Evolutionary conservation across 2,113 vertebrate genomes (phyloP).

Genomic region (Thamnophis sirtalis): DNA sequence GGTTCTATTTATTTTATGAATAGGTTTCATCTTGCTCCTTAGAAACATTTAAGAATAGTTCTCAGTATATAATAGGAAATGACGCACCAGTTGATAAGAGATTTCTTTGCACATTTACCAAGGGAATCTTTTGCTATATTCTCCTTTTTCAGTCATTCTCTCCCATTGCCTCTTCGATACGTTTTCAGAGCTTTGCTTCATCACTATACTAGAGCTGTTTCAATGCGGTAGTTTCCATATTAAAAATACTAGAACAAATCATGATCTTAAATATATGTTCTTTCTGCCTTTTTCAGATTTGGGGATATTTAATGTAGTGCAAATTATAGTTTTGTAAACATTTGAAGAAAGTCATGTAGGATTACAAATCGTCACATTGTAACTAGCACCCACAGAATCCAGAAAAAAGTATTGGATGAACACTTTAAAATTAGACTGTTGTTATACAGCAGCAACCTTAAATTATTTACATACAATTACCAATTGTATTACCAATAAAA

Average conservation of each 20-base stretch:
- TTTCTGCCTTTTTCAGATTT: not conserved
- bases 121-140: not conserved
- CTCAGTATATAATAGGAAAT: not conserved
- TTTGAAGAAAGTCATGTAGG: not conserved
- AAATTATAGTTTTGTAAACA: not conserved
- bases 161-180: not conserved
- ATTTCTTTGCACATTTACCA: too few relatives aligned
- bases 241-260: not conserved
- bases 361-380: not conserved
- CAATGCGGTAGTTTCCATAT: not conserved
- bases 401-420: not conserved
- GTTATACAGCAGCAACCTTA: not conserved
- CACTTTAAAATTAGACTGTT: not conserved
- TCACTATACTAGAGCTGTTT: not conserved
- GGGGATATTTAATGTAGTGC: not conserved
- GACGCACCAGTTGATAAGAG: not conserved
- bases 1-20: not conserved
- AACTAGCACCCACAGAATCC: not conserved
- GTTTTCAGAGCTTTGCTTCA: not conserved
- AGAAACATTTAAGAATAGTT: not conserved
- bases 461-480: not conserved
- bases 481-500: too few relatives aligned
- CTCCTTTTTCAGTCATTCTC: not conserved
- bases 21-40: not conserved
- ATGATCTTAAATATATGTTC: not conserved